Percentiles rank a stretch among this genome's conserved stretches.
Evolutionary conservation across 2,113 vertebrate genomes (phyloP).

Genomic region (Gambusia affinis): DNA sequence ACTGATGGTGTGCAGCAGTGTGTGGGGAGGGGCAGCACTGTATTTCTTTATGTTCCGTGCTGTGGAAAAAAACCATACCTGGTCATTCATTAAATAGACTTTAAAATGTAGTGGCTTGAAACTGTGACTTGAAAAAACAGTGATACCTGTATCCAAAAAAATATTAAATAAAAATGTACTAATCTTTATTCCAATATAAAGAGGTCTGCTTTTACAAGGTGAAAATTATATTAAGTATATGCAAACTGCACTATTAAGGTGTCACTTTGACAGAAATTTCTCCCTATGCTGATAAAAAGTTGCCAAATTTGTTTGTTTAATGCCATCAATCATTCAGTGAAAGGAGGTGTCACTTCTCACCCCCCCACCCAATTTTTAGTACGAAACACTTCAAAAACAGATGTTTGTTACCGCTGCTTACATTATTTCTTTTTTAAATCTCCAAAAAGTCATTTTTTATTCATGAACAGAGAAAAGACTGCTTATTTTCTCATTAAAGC

Average conservation of each 20-base stretch:
- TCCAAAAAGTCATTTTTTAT: constrained; percentile 61
- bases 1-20: neutral
- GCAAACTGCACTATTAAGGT: constrained; percentile 1
- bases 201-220: neutral
- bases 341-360: constrained; percentile 40
- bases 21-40: neutral
- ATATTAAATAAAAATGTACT: neutral
- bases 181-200: constrained; percentile 2
- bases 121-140: neutral
- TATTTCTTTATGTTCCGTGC: neutral
- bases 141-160: neutral
- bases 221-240: constrained; percentile 10
- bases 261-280: constrained; percentile 39
- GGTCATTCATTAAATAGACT: neutral
- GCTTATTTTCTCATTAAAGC: constrained; percentile 67
- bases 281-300: constrained; percentile 8
- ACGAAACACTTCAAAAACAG: constrained; percentile 51
- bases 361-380: constrained; percentile 9
- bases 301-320: constrained; percentile 28
- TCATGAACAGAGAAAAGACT: constrained; percentile 55
- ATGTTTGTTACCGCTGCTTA: constrained; percentile 41
- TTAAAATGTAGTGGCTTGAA: neutral
- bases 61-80: neutral
- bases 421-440: constrained; percentile 46
- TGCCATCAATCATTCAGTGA: constrained; percentile 42